These are phyloP conservation scores for Morpho helenor DNA, from an alignment of 2,888 invertebrate genomes.

Conservation along the genomic window DNA sequence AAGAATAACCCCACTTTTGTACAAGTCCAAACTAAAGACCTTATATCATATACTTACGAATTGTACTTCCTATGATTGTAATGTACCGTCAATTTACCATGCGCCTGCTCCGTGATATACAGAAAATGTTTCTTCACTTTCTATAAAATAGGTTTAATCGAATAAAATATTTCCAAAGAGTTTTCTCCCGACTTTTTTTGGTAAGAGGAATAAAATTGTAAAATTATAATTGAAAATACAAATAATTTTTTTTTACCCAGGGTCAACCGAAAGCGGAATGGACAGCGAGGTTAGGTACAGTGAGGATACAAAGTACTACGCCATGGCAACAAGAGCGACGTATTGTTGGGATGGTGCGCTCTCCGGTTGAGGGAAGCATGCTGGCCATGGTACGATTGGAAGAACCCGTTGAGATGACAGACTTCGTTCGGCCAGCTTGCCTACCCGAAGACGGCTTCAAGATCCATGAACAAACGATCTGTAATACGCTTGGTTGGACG, in stretches of 20 bases:
- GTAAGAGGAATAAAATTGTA: too few relatives aligned
- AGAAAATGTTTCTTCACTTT: too few relatives aligned
- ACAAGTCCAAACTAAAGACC: too few relatives aligned
- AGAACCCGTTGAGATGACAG: slow-evolving; percentile 85
- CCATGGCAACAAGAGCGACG: slow-evolving; percentile 93
- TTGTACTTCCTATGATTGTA: too few relatives aligned
- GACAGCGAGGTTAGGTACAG: slow-evolving; percentile 88
- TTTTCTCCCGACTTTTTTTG: too few relatives aligned
- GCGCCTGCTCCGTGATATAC: too few relatives aligned
- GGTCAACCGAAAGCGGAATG: slow-evolving; percentile 93
- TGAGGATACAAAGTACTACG: slow-evolving; percentile 87
- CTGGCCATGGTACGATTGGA: slow-evolving; percentile 90
- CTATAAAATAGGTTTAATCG: too few relatives aligned
- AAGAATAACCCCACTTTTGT: too few relatives aligned
- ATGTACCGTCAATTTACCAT: too few relatives aligned
- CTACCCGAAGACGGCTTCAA: slow-evolving; percentile 80
- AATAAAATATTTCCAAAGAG: too few relatives aligned
- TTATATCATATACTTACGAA: too few relatives aligned
- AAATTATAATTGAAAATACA: too few relatives aligned
- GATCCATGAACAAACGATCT: slow-evolving; percentile 64
- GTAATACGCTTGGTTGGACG: slow-evolving; percentile 93
- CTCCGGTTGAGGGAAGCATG: slow-evolving; percentile 93
- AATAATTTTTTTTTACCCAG: slow-evolving; percentile 39
- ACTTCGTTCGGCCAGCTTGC: slow-evolving; percentile 91
- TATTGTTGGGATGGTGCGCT: slow-evolving; percentile 92